Evolutionary conservation across 2,888 invertebrate genomes (phyloP).

Genomic region (Asteroscopus sphinx): DNA sequence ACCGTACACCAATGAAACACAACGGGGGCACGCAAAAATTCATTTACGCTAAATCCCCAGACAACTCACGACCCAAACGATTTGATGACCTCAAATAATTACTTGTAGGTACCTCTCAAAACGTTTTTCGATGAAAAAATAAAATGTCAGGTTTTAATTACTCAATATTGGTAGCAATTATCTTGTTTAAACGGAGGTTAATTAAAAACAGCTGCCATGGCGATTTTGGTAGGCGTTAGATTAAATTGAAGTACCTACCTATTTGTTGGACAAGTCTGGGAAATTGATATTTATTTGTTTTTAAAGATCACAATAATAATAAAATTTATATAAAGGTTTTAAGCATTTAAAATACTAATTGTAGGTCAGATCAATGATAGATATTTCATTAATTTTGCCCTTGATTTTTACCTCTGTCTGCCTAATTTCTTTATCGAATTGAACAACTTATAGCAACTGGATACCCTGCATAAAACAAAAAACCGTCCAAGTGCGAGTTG

Average conservation of each 20-base stretch:
- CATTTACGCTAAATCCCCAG: constrained; percentile 19
- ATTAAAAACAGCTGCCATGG: constrained; percentile 41
- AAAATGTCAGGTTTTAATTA: constrained; percentile 49
- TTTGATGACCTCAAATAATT: constrained; percentile 45
- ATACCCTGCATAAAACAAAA: too few species aligned
- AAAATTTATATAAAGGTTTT: too few species aligned
- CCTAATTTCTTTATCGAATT: too few species aligned
- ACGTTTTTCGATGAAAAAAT: constrained; percentile 20
- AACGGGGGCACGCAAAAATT: constrained; percentile 22
- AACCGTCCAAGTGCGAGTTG: too few species aligned
- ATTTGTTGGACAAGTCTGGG: constrained; percentile 4
- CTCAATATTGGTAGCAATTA: constrained; percentile 51
- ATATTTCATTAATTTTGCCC: too few species aligned
- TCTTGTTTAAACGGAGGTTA: constrained; percentile 35
- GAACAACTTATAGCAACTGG: too few species aligned
- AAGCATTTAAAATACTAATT: too few species aligned
- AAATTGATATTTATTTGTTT: too few species aligned
- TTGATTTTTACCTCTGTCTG: too few species aligned
- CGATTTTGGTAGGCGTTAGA: constrained; percentile 6
- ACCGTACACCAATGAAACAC: background rate
- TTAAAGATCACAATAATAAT: too few species aligned
- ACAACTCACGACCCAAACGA: constrained; percentile 12
- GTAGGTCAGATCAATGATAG: too few species aligned
- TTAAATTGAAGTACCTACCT: constrained; percentile 42
- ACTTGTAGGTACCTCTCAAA: constrained; percentile 25